A percentile compares a stretch with the other conserved stretches of the same genome.
Evolutionary conservation across 1,140 invertebrate species (phyloP).

Genomic region (Trichomalopsis sarcophagae): DNA sequence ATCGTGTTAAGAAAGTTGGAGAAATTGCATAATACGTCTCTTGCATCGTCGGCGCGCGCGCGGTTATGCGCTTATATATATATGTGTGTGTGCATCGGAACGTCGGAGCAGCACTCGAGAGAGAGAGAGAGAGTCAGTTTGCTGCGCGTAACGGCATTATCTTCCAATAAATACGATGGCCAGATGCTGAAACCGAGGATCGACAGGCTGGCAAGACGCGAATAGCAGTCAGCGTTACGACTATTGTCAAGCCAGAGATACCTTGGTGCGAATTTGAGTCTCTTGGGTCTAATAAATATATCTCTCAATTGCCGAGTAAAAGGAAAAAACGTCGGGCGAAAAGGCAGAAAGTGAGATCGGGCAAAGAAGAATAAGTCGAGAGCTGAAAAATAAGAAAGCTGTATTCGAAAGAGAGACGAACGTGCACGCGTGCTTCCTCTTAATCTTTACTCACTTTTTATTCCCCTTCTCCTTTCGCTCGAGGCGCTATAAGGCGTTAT

Average conservation of each 20-base stretch:
- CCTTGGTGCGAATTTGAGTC: too few species aligned
- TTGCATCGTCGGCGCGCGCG: conserved; percentile 1
- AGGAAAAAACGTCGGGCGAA: not conserved
- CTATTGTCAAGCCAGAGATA: too few species aligned
- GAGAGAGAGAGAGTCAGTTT: not conserved
- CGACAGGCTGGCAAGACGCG: too few species aligned
- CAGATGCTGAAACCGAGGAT: too few species aligned
- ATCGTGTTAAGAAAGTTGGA: conserved; percentile 28
- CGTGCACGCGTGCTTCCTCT: not conserved
- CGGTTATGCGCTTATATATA: not conserved
- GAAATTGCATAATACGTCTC: conserved; percentile 28
- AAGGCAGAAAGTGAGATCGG: not conserved
- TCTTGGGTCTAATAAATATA: too few species aligned
- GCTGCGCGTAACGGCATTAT: too few species aligned
- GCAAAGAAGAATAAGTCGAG: not conserved
- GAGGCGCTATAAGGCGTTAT: not conserved
- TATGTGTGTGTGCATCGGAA: not conserved
- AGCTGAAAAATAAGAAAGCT: conserved; percentile 34
- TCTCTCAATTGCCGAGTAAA: not conserved
- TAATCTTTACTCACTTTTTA: too few species aligned
- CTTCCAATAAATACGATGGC: too few species aligned
- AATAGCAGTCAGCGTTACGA: too few species aligned
- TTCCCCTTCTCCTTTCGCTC: not conserved
- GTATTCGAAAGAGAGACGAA: too few species aligned
- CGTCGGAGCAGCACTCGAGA: too few species aligned